These are phyloP conservation scores for Himalopsyche japonica DNA, from an alignment of 2,888 invertebrate genomes.

Conservation along the genomic window DNA sequence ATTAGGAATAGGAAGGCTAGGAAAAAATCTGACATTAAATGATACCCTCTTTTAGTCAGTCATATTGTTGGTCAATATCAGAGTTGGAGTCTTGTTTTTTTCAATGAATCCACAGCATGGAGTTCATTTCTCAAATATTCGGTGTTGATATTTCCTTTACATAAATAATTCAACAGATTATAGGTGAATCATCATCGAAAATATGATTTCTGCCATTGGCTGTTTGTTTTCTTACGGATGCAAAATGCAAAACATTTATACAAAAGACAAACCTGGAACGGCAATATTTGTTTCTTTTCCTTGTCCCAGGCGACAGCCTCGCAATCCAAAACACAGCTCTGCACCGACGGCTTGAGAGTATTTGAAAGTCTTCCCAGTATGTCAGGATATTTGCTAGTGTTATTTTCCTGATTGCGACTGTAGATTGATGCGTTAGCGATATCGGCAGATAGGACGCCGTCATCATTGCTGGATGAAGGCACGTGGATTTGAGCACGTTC, in stretches of 20 bases:
- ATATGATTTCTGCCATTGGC: neutral
- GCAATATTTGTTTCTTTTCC: slow-evolving; percentile 84
- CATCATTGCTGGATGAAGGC: slow-evolving; percentile 43
- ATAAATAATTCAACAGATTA: no score
- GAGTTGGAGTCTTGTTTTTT: no score
- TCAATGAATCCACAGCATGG: no score
- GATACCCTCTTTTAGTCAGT: no score
- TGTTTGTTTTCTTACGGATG: neutral
- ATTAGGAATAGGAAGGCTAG: no score
- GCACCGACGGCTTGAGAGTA: slow-evolving; percentile 62
- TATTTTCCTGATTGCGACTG: slow-evolving; percentile 95
- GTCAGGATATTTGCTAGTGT: slow-evolving; percentile 95
- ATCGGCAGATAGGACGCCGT: slow-evolving; percentile 47
- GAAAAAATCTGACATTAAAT: no score
- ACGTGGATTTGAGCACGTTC: slow-evolving; percentile 89
- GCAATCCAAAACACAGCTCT: slow-evolving; percentile 89
- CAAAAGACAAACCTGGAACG: slow-evolving; percentile 78
- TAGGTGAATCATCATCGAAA: no score
- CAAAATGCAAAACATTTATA: neutral
- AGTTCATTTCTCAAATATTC: no score
- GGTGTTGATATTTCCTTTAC: no score
- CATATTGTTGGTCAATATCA: no score
- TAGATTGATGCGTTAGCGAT: slow-evolving; percentile 76
- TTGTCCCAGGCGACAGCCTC: slow-evolving; percentile 97
- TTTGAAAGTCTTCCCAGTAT: slow-evolving; percentile 72